Conservation (phyloP, 2,797 vertebrate species). For the Aldrovandia affinis region DNA sequence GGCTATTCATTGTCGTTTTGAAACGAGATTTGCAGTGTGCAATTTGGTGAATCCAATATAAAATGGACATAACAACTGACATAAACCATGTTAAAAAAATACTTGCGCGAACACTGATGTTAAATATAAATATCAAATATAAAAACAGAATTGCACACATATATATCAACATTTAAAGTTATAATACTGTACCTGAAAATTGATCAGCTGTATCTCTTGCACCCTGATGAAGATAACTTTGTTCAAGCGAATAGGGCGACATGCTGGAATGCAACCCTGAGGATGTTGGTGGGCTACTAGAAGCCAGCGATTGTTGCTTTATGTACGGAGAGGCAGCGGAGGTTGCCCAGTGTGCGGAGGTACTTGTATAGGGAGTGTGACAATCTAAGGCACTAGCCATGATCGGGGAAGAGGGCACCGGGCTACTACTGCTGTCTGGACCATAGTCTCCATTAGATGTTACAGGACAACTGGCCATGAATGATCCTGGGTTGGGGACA, state of each 20-base stretch:
- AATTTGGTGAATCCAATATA: too few relatives aligned
- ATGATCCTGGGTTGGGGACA: conserved; percentile 84
- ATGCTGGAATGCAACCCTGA: conserved; percentile 82
- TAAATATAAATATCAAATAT: too few relatives aligned
- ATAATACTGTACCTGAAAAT: conserved; percentile 81
- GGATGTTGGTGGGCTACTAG: conserved; percentile 72
- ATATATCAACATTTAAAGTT: too few relatives aligned
- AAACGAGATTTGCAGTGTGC: too few relatives aligned
- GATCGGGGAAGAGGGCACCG: conserved; percentile 83
- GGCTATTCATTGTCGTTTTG: too few relatives aligned
- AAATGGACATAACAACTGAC: too few relatives aligned
- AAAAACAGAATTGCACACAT: too few relatives aligned
- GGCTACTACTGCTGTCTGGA: conserved; percentile 87
- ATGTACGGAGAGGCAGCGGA: conserved; percentile 86
- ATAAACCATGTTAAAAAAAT: too few relatives aligned
- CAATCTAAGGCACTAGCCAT: conserved; percentile 87
- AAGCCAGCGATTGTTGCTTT: conserved; percentile 86
- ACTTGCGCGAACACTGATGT: too few relatives aligned
- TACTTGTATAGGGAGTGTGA: conserved; percentile 84
- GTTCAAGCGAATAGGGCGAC: conserved; percentile 88
- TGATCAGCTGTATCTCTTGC: conserved; percentile 80
- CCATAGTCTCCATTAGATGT: conserved; percentile 82
- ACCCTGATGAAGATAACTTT: conserved; percentile 88
- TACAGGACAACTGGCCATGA: conserved; percentile 89
- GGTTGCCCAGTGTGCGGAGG: conserved; percentile 86